Conservation (phyloP, 2,113 vertebrate species). For the Catharus bicknelli region DNA sequence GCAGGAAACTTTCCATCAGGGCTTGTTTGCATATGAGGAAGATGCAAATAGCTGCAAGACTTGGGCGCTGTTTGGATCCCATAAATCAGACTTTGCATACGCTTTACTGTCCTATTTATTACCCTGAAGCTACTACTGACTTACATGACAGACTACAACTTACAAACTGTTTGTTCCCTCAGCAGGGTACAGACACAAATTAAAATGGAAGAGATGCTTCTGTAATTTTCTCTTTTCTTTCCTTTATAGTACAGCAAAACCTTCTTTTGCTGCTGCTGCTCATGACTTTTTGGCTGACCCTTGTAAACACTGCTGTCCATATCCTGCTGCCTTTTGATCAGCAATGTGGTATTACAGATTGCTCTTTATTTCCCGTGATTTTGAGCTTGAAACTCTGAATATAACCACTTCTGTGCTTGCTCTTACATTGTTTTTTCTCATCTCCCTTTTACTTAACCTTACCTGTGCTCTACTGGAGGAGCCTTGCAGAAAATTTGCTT, state of each 20-base stretch:
- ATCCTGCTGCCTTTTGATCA: neutral
- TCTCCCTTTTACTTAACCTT: neutral
- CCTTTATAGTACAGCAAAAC: slow-evolving; percentile 11
- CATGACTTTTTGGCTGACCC: slow-evolving; percentile 10
- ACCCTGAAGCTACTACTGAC: slow-evolving; percentile 9
- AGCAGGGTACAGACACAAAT: slow-evolving; percentile 62
- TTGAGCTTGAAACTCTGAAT: neutral
- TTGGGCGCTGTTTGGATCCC: neutral
- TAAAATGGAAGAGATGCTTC: slow-evolving; percentile 56
- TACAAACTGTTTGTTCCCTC: slow-evolving; percentile 56
- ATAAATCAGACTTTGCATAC: slow-evolving; percentile 6
- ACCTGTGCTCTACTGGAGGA: neutral
- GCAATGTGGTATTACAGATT: neutral
- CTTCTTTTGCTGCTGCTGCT: neutral
- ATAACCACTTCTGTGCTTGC: neutral
- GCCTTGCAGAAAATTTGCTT: neutral
- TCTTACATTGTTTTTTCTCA: neutral
- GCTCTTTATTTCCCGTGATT: neutral
- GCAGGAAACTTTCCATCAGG: neutral
- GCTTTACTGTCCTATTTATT: slow-evolving; percentile 38
- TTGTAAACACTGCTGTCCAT: neutral
- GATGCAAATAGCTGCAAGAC: slow-evolving; percentile 44
- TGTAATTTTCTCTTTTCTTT: slow-evolving; percentile 53
- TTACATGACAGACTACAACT: slow-evolving; percentile 5
- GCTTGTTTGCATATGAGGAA: neutral